Conservation (phyloP, 2,888 invertebrate species). For the Hipparchia sbordonii region DNA sequence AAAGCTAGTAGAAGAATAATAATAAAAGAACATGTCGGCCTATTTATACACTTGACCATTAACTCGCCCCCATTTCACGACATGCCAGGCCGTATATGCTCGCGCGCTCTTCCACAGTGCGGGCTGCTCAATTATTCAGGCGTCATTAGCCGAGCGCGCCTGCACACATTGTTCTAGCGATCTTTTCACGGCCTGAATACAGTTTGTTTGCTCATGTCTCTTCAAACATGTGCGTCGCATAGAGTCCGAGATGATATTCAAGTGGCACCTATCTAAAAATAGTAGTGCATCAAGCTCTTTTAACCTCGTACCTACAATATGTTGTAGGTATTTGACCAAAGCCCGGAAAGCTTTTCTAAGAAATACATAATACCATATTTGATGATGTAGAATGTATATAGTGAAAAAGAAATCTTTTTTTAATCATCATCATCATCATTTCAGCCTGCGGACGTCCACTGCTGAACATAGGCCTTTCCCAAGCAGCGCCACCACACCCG, state of each 20-base stretch:
- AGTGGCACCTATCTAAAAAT: neutral
- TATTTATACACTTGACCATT: no score
- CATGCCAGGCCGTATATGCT: slow-evolving; percentile 24
- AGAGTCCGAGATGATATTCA: slow-evolving; percentile 22
- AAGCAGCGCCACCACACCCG: no score
- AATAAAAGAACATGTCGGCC: no score
- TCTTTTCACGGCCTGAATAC: slow-evolving; percentile 31
- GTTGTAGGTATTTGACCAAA: neutral
- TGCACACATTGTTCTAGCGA: slow-evolving; percentile 39
- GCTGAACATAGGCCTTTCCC: no score
- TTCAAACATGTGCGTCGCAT: slow-evolving; percentile 40
- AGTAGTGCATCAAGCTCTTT: neutral
- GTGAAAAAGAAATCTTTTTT: no score
- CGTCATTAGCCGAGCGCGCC: slow-evolving; percentile 59
- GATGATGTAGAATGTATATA: neutral
- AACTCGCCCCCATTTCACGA: neutral
- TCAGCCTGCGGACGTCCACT: no score
- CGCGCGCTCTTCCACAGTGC: slow-evolving; percentile 25
- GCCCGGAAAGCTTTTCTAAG: neutral
- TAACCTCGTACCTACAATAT: neutral
- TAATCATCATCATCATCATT: no score
- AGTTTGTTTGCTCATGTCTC: slow-evolving; percentile 38
- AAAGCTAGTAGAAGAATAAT: no score
- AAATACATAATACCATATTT: neutral
- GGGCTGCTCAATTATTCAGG: slow-evolving; percentile 61